phyloP scores from a whole-genome alignment of 2,113 vertebrate genomes.

The Toxotes chatareus region DNA sequence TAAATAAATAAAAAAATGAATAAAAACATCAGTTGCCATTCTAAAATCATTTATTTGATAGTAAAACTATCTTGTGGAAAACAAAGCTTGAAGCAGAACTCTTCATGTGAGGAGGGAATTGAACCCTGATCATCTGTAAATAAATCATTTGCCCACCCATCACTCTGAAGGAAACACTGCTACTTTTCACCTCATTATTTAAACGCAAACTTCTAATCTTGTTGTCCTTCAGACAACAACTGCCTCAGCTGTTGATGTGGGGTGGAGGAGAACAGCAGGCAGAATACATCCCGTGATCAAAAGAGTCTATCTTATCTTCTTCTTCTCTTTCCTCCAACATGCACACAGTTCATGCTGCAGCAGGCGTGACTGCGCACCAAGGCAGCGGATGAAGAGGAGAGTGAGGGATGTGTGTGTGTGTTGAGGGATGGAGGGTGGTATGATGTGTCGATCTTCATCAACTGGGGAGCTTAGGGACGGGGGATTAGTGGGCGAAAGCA shows the following conservation, averaged over 20 bases:
- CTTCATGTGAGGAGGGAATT: background rate
- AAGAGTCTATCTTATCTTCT: slow-evolving; percentile 44
- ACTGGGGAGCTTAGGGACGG: slow-evolving; percentile 1
- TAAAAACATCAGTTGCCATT: no score
- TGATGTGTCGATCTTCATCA: slow-evolving; percentile 59
- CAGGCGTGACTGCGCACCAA: slow-evolving; percentile 49
- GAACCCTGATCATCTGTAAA: background rate
- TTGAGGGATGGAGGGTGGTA: background rate
- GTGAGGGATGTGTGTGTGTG: slow-evolving; percentile 14
- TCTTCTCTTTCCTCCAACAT: background rate
- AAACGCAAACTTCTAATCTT: slow-evolving; percentile 18
- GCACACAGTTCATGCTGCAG: slow-evolving; percentile 23
- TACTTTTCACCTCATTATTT: background rate
- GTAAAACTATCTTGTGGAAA: no score
- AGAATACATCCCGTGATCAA: slow-evolving; percentile 45
- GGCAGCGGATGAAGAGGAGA: slow-evolving; percentile 52
- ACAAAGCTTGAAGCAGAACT: no score
- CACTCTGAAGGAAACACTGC: background rate
- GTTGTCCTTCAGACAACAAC: slow-evolving; percentile 28
- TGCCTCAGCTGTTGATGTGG: slow-evolving; percentile 26
- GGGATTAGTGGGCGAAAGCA: slow-evolving; percentile 56
- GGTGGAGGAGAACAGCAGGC: slow-evolving; percentile 20
- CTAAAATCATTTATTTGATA: no score
- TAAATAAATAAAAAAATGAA: no score
- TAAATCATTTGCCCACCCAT: background rate